phyloP scores from a whole-genome alignment of 2,888 invertebrate genomes.

The Leptopilina syphax region DNA sequence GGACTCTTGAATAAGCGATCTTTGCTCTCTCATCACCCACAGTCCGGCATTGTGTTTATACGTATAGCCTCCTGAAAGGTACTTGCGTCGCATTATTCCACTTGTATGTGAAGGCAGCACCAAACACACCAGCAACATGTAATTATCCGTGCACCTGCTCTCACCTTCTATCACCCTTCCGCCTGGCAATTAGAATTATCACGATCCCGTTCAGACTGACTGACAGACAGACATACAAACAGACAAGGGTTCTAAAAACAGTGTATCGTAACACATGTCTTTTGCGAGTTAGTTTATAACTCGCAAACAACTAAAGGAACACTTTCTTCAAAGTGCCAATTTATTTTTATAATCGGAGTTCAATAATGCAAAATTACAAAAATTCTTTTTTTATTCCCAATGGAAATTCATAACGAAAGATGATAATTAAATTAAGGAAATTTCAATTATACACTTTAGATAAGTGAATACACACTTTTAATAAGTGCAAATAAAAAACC shows the following conservation, averaged over 20 bases:
- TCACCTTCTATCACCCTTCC: slow-evolving; percentile 43
- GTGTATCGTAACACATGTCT: slow-evolving; percentile 14
- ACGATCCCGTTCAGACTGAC: not conserved
- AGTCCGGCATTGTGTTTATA: slow-evolving; percentile 14
- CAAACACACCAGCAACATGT: slow-evolving; percentile 59
- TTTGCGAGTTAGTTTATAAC: not conserved
- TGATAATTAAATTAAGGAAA: no score
- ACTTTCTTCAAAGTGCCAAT: no score
- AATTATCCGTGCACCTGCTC: slow-evolving; percentile 66
- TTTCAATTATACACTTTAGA: no score
- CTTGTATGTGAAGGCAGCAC: slow-evolving; percentile 63
- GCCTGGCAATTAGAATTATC: slow-evolving; percentile 31
- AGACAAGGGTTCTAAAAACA: slow-evolving; percentile 11
- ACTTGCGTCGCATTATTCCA: slow-evolving; percentile 63
- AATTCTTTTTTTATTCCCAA: no score
- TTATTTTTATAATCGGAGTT: no score
- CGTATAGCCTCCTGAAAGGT: not conserved
- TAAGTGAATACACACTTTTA: no score
- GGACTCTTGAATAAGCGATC: slow-evolving; percentile 12
- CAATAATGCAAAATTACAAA: no score
- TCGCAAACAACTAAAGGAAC: no score
- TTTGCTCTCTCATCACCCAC: not conserved
- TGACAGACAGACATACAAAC: not conserved
- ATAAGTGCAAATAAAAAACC: no score
- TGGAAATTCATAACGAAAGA: no score